Conservation (phyloP, 1,140 invertebrate species). For the Drosophila azteca region DNA sequence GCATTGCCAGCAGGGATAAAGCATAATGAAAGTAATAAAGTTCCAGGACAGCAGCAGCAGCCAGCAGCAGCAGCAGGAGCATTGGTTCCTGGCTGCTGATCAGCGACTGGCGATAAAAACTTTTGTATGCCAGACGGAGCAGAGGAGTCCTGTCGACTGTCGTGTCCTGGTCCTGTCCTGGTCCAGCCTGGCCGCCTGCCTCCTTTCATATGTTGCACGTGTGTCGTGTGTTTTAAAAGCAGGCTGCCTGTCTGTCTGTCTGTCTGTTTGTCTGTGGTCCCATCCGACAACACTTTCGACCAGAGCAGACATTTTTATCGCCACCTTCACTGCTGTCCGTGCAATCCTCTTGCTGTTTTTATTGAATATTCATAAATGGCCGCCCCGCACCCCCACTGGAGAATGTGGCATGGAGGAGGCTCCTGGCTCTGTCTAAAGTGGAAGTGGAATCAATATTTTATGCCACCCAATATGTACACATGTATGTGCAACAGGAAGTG, state of each 20-base stretch:
- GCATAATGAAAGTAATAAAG: slow-evolving; percentile 82
- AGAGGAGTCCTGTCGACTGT: slow-evolving; percentile 12
- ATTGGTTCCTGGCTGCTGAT: slow-evolving; percentile 33
- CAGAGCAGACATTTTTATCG: slow-evolving; percentile 72
- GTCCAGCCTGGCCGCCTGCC: slow-evolving; percentile 1
- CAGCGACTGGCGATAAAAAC: slow-evolving; percentile 66
- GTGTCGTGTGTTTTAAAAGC: slow-evolving; percentile 26
- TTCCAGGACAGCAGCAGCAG: slow-evolving; percentile 38
- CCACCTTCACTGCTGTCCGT: slow-evolving; percentile 36
- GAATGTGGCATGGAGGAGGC: slow-evolving; percentile 32
- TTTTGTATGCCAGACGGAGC: slow-evolving; percentile 46
- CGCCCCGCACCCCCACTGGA: slow-evolving; percentile 5
- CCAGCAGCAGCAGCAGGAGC: neutral
- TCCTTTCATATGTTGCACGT: slow-evolving; percentile 52
- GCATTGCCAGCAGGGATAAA: slow-evolving; percentile 50
- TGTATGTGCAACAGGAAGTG: slow-evolving; percentile 67
- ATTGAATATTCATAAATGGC: slow-evolving; percentile 83
- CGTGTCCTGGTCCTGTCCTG: no score
- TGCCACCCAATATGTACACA: slow-evolving; percentile 10
- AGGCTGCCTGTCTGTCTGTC: slow-evolving; percentile 19
- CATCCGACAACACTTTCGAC: slow-evolving; percentile 39
- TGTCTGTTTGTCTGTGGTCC: slow-evolving; percentile 46
- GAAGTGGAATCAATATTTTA: slow-evolving; percentile 76
- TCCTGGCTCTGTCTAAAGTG: slow-evolving; percentile 36
- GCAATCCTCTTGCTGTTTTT: slow-evolving; percentile 63